A percentile compares a stretch with the other conserved stretches of the same genome.
These are phyloP conservation scores for Portevinia maculata DNA, from an alignment of 2,888 invertebrate species.

Conservation along the genomic window DNA sequence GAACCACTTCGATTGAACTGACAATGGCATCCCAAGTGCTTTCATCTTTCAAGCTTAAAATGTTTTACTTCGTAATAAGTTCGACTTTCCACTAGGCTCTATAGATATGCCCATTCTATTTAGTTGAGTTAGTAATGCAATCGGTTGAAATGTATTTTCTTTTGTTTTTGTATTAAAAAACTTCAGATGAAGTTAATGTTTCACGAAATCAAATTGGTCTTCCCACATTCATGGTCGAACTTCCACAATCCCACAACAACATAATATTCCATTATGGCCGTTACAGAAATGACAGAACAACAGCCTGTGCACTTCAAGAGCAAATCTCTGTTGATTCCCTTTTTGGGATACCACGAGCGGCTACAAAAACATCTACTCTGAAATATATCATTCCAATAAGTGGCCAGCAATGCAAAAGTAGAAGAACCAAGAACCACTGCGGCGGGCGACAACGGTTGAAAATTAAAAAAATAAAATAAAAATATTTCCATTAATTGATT, in stretches of 20 bases:
- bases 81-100: too few species aligned
- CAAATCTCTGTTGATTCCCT: constrained; percentile 11
- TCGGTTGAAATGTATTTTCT: too few species aligned
- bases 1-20: too few species aligned
- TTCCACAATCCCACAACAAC: not conserved
- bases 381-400: constrained; percentile 34
- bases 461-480: constrained; percentile 33
- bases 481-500: constrained; percentile 66
- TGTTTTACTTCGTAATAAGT: too few species aligned
- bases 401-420: constrained; percentile 50
- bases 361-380: constrained; percentile 10
- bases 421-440: constrained; percentile 39
- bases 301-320: not conserved
- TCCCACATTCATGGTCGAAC: too few species aligned
- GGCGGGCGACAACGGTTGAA: constrained; percentile 59
- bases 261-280: not conserved
- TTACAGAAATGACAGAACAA: not conserved
- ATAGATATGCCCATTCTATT: too few species aligned
- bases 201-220: too few species aligned
- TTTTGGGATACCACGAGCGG: constrained; percentile 16
- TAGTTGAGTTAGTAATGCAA: too few species aligned
- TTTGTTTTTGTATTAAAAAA: too few species aligned
- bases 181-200: too few species aligned
- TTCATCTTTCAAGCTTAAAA: too few species aligned
- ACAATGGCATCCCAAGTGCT: too few species aligned